A percentile compares a stretch with the other conserved stretches of the same genome.
Evolutionary conservation across 2,888 invertebrate genomes (phyloP).

Genomic region (Hydrotaea diabolus): DNA sequence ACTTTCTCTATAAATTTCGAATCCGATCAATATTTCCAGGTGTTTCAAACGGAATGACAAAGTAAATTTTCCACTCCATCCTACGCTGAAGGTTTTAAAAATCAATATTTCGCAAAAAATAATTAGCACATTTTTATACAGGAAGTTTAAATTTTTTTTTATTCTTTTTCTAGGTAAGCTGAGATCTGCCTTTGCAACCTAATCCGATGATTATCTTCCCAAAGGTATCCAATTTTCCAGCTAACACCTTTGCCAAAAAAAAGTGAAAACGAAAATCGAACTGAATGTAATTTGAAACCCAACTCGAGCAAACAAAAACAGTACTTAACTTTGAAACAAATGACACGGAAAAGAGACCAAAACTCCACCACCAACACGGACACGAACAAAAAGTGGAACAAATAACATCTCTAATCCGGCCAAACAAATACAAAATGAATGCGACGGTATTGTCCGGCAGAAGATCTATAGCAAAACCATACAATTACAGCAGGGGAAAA

Average conservation of each 20-base stretch:
- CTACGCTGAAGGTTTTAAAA: no score
- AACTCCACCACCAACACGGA: constrained; percentile 11
- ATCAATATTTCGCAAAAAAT: no score
- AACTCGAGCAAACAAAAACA: not conserved
- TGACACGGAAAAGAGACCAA: not conserved
- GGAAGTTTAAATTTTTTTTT: not conserved
- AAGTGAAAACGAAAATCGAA: no score
- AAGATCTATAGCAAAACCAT: constrained; percentile 22
- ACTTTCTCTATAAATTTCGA: no score
- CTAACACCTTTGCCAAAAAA: constrained; percentile 37
- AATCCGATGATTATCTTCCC: constrained; percentile 39
- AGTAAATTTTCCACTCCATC: no score
- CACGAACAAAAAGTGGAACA: not conserved
- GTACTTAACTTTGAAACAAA: constrained; percentile 40
- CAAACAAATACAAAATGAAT: constrained; percentile 33
- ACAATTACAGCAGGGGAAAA: not conserved
- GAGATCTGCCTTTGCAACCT: not conserved
- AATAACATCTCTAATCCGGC: constrained; percentile 30
- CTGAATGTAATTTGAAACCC: constrained; percentile 30
- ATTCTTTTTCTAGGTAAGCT: not conserved
- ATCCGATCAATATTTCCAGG: no score
- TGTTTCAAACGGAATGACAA: no score
- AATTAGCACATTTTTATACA: no score
- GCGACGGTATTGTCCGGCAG: constrained; percentile 19
- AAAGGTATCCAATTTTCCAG: constrained; percentile 15